Evolutionary conservation across 2,888 invertebrate species (phyloP).

Genomic region (Tuta absoluta): DNA sequence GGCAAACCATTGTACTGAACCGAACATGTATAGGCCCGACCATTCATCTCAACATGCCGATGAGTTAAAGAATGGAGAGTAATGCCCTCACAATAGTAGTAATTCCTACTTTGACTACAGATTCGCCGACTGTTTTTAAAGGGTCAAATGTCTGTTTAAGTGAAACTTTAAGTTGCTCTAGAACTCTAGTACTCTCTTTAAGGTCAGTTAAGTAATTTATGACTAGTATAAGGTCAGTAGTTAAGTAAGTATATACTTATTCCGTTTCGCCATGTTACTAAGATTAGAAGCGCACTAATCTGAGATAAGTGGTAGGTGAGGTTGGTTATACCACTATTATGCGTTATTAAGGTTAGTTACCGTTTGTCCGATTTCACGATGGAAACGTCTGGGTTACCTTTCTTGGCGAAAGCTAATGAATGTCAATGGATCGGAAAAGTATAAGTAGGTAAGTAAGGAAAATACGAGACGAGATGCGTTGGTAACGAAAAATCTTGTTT

Average conservation of each 20-base stretch:
- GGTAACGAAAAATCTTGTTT: no score
- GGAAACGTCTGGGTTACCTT: slow-evolving; percentile 2
- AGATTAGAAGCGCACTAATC: slow-evolving; percentile 21
- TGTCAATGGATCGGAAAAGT: background rate
- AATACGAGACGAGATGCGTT: background rate
- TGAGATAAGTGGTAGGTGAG: slow-evolving; percentile 23
- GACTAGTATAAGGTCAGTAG: background rate
- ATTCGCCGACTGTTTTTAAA: slow-evolving; percentile 35
- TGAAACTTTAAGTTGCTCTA: slow-evolving; percentile 18
- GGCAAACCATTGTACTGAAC: slow-evolving; percentile 47
- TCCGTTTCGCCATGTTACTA: slow-evolving; percentile 9
- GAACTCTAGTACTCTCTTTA: slow-evolving; percentile 17
- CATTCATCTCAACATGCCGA: slow-evolving; percentile 54
- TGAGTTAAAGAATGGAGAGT: slow-evolving; percentile 45
- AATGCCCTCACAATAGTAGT: slow-evolving; percentile 49
- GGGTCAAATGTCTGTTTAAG: slow-evolving; percentile 27
- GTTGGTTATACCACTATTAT: slow-evolving; percentile 13
- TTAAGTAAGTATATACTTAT: background rate
- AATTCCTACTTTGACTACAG: slow-evolving; percentile 39
- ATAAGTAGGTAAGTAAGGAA: background rate
- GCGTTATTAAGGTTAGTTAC: slow-evolving; percentile 14
- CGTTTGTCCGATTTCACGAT: slow-evolving; percentile 19
- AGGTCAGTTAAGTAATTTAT: slow-evolving; percentile 3
- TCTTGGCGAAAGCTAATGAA: slow-evolving; percentile 12
- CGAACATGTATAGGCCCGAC: slow-evolving; percentile 47